Base-by-base conservation (phyloP, 2,113 vertebrate genomes). In the Archocentrus centrarchus region DNA sequence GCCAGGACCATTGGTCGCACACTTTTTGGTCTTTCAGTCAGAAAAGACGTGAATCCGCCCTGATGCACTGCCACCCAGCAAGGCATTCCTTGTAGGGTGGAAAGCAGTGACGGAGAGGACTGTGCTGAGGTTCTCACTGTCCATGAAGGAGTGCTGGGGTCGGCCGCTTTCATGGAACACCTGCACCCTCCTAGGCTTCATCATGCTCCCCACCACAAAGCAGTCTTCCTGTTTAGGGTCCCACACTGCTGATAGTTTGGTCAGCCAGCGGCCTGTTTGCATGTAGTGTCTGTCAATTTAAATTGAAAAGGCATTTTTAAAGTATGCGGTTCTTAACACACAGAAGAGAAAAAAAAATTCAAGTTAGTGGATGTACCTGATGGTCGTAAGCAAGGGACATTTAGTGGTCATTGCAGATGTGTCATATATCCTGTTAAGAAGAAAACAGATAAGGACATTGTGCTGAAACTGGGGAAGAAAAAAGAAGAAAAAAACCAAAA, bases 161-260 rank as follows among this genome's bases (percentile, higher is more conserved):
- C 77, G 18, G 1, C 98, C 97, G 0, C 91, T 96, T 73, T 96
- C 96, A 0, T 96, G 97, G 93, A 96, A 97, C 53, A 97, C 85
- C 18, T 96, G 41, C 0, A 98, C 93, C 13, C 70, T 91, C 0
- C 96, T 85, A 0, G 96, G 96, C 7, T 75, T 91, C 0, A 63
- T 80, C 96, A 97, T 86, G 61, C 96, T 97, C 77, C 97, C 97
- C 76, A 97, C 94, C 18, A 96, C 89, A 15, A 98, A 94, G 88
- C 96, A 98, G 20, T 97, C 95, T 14, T 98, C 97, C 87, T 85
- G 95, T 44, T 97, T 97, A 15, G 97, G 97, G 92, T 99, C 97
- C 98, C 98, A 99, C 2, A 96, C 22, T 0, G 97, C 97, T n/a
- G 92, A 93, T 44, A 98, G 95, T 76, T 96, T 94, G 1, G 81